These are phyloP conservation scores for Rhizoglyphus robini DNA, from an alignment of 1,140 invertebrate genomes.

Conservation along the genomic window DNA sequence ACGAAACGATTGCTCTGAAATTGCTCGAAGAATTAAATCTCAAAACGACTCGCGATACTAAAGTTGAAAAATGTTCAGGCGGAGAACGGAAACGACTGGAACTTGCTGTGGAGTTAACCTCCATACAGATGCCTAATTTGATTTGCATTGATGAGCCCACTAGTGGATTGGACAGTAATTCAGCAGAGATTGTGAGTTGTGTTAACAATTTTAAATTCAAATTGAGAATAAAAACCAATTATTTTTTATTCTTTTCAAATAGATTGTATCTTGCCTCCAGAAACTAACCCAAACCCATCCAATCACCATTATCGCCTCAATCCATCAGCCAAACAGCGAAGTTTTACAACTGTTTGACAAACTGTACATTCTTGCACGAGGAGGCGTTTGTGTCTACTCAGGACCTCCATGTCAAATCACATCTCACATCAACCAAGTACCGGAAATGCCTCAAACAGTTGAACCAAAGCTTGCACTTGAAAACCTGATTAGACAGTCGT, in stretches of 20 bases:
- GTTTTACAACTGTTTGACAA: conserved; percentile 5
- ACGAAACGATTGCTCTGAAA: background rate
- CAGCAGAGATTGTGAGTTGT: background rate
- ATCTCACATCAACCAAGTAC: background rate
- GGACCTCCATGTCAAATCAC: background rate
- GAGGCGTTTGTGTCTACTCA: conserved; percentile 14
- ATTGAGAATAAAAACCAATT: too few species aligned
- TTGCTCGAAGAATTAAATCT: background rate
- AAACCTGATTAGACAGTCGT: conserved; percentile 2
- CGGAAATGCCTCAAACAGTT: too few species aligned
- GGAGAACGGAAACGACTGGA: conserved; percentile 83
- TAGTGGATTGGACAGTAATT: conserved; percentile 35
- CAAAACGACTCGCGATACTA: background rate
- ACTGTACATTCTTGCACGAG: conserved; percentile 7
- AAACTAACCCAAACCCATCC: background rate
- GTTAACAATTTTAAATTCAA: too few species aligned
- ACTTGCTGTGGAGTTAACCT: conserved; percentile 61
- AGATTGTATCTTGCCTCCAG: background rate
- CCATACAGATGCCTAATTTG: conserved; percentile 39
- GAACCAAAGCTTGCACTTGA: background rate
- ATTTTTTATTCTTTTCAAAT: background rate
- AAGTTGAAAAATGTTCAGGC: conserved; percentile 37
- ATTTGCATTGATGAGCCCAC: conserved; percentile 32
- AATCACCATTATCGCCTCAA: conserved; percentile 3
- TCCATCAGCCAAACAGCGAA: conserved; percentile 10